These are phyloP conservation scores for Pseudocheirus occidentalis DNA, from an alignment of 2,797 vertebrate species.

Conservation along the genomic window DNA sequence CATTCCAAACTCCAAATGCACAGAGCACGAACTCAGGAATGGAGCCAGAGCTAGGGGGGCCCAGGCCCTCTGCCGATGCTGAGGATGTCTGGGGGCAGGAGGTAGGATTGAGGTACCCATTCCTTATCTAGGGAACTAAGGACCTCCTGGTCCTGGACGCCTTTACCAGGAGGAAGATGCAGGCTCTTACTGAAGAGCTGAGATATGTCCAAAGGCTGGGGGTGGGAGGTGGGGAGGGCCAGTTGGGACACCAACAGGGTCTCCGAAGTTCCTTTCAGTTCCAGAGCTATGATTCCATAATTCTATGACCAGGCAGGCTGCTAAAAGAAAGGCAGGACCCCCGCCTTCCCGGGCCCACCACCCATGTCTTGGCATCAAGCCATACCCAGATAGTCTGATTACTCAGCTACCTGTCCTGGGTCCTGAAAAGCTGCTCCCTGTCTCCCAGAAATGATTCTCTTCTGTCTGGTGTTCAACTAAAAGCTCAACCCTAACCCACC, in stretches of 20 bases:
- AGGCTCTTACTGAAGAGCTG: background rate
- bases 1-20: slow-evolving; percentile 74
- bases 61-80: slow-evolving; percentile 69
- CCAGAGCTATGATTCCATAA: background rate
- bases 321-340: background rate
- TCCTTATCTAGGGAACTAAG: background rate
- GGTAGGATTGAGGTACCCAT: background rate
- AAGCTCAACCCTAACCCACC: background rate
- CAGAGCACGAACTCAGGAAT: slow-evolving; percentile 31
- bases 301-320: background rate
- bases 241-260: background rate
- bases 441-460: background rate
- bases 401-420: background rate
- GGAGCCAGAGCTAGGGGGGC: slow-evolving; percentile 65
- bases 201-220: background rate
- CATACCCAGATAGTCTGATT: background rate
- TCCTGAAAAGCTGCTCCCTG: background rate
- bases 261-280: background rate
- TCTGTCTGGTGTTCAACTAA: background rate
- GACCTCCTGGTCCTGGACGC: background rate
- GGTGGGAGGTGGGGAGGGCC: too few species aligned
- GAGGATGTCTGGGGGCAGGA: slow-evolving; percentile 25
- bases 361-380: background rate
- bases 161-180: background rate
- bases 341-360: background rate